These are phyloP conservation scores for Pseudomyrmex dendroicus DNA, from an alignment of 1,140 invertebrate genomes.

Conservation along the genomic window DNA sequence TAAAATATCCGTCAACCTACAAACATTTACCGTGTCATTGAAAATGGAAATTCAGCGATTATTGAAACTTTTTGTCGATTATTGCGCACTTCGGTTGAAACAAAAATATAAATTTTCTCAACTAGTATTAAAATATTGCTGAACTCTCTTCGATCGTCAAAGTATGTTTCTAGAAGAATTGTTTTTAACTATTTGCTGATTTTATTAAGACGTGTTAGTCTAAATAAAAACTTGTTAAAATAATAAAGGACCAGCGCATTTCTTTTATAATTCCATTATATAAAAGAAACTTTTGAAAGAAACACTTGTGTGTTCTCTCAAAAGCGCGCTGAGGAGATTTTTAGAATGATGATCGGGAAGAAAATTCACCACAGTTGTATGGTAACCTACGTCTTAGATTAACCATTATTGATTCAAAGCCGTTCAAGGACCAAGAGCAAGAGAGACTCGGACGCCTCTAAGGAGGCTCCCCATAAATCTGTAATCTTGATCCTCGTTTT, in stretches of 20 bases:
- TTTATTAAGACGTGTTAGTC: neutral
- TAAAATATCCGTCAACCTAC: slow-evolving; percentile 20
- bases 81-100: neutral
- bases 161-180: too few species aligned
- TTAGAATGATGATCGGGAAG: slow-evolving; percentile 40
- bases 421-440: slow-evolving; percentile 21
- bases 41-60: slow-evolving; percentile 7
- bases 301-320: slow-evolving; percentile 42
- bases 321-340: slow-evolving; percentile 8
- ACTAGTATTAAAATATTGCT: too few species aligned
- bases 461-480: slow-evolving; percentile 61
- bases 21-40: slow-evolving; percentile 10
- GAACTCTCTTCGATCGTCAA: too few species aligned
- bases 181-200: too few species aligned
- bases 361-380: slow-evolving; percentile 64
- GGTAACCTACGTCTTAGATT: slow-evolving; percentile 36
- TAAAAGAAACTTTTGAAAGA: neutral
- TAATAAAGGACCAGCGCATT: too few species aligned
- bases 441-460: slow-evolving; percentile 26
- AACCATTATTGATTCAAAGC: slow-evolving; percentile 47
- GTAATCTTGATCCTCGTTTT: slow-evolving; percentile 60
- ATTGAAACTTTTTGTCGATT: neutral
- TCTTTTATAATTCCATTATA: too few species aligned
- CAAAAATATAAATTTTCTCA: neutral
- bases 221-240: neutral